Evolutionary conservation across 2,113 vertebrate genomes (phyloP).

Genomic region (Ciconia maguari): DNA sequence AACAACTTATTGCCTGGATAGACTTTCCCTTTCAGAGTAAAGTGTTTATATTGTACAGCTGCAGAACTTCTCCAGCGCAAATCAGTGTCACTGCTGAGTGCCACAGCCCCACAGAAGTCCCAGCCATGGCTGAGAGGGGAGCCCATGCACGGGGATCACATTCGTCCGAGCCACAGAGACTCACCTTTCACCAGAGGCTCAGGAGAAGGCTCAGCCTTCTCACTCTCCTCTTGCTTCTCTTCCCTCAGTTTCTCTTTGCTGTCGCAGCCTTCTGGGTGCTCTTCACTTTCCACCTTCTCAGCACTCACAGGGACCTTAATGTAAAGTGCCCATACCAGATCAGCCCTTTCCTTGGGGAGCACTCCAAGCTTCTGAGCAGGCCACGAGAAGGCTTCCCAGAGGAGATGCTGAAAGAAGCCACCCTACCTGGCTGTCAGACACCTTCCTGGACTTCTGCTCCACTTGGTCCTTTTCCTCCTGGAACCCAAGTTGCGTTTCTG

Average conservation of each 20-base stretch:
- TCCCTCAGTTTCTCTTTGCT: constrained; percentile 68
- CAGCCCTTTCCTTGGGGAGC: neutral
- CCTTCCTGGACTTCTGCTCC: constrained; percentile 78
- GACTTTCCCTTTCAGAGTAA: neutral
- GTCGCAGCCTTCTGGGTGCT: constrained; percentile 61
- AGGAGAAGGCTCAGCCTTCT: constrained; percentile 61
- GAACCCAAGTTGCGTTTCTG: constrained; percentile 70
- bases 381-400: too few species aligned
- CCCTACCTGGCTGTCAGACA: constrained; percentile 80
- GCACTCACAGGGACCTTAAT: constrained; percentile 39
- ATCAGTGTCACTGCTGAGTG: too few species aligned
- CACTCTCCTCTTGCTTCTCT: constrained; percentile 77
- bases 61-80: neutral
- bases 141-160: fast-evolving
- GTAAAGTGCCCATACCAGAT: neutral
- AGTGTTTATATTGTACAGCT: neutral
- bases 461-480: constrained; percentile 83
- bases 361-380: neutral
- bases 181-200: constrained; percentile 70
- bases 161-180: neutral
- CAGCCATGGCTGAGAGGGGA: neutral
- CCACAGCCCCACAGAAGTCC: neutral
- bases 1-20: neutral
- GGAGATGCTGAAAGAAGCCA: neutral
- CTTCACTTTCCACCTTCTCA: constrained; percentile 61